These are phyloP conservation scores for Melipona quadrifasciata DNA, from an alignment of 1,140 invertebrate species.

Conservation along the genomic window DNA sequence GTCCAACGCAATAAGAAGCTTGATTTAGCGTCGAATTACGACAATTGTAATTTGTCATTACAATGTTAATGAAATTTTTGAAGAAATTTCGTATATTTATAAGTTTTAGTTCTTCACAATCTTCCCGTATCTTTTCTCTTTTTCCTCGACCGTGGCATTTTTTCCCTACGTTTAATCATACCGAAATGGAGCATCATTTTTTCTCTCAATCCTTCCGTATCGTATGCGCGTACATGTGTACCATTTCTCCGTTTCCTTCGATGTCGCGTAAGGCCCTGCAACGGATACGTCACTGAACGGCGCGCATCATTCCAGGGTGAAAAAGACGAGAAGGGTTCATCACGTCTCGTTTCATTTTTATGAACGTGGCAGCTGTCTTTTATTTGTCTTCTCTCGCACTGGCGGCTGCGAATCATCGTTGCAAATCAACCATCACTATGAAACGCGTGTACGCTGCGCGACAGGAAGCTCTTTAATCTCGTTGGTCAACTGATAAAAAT, in stretches of 20 bases:
- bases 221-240: background rate
- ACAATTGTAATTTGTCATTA: too few species aligned
- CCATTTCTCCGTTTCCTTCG: background rate
- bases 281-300: conserved; percentile 12
- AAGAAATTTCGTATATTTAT: too few species aligned
- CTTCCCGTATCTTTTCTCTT: background rate
- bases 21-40: too few species aligned
- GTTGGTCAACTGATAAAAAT: conserved; percentile 37
- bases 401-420: background rate
- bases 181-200: background rate
- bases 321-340: conserved; percentile 34
- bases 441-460: background rate
- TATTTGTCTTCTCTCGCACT: conserved; percentile 52
- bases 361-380: conserved; percentile 43
- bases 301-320: conserved; percentile 42
- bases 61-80: too few species aligned
- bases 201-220: background rate
- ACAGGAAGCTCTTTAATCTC: conserved; percentile 47
- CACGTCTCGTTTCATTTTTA: conserved; percentile 41
- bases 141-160: background rate
- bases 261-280: background rate
- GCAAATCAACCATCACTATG: background rate
- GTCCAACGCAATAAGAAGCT: too few species aligned
- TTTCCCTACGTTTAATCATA: background rate
- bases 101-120: background rate